Percentiles rank a stretch among this genome's conserved stretches.
Conservation (phyloP, 1,140 invertebrate species). For the Procambarus clarkii region DNA sequence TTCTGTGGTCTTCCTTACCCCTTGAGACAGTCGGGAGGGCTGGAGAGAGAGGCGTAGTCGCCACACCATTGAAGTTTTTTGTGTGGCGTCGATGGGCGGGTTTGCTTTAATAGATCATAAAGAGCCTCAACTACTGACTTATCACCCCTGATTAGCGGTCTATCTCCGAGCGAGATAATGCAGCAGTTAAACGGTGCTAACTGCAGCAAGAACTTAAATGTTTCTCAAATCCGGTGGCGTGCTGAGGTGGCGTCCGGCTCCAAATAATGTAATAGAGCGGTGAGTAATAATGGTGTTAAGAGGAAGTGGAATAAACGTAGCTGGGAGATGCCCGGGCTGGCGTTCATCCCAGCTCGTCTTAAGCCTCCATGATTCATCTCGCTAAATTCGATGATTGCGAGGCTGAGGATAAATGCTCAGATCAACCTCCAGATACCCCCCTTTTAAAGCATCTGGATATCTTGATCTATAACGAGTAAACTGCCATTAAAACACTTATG, state of each 20-base stretch:
- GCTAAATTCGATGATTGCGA: constrained; percentile 39
- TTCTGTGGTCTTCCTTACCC: not conserved
- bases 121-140: constrained; percentile 21
- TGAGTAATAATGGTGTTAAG: constrained; percentile 18
- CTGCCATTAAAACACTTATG: constrained; percentile 26
- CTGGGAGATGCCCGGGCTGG: not conserved
- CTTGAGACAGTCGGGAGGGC: not conserved
- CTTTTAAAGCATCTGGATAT: not conserved
- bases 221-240: constrained; percentile 21
- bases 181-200: constrained; percentile 34
- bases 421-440: constrained; percentile 27
- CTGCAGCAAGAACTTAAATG: constrained; percentile 33
- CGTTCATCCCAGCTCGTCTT: not conserved
- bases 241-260: not conserved
- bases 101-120: constrained; percentile 39
- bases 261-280: not conserved
- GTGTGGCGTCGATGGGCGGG: not conserved
- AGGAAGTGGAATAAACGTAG: not conserved
- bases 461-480: constrained; percentile 42
- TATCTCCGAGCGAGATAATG: constrained; percentile 34
- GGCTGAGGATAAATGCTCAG: constrained; percentile 21
- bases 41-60: constrained; percentile 7
- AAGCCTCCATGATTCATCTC: constrained; percentile 11
- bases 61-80: not conserved
- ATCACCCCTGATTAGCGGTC: constrained; percentile 29